Base-by-base conservation (phyloP, 1,140 invertebrate genomes). In the Drosophila parvula region DNA sequence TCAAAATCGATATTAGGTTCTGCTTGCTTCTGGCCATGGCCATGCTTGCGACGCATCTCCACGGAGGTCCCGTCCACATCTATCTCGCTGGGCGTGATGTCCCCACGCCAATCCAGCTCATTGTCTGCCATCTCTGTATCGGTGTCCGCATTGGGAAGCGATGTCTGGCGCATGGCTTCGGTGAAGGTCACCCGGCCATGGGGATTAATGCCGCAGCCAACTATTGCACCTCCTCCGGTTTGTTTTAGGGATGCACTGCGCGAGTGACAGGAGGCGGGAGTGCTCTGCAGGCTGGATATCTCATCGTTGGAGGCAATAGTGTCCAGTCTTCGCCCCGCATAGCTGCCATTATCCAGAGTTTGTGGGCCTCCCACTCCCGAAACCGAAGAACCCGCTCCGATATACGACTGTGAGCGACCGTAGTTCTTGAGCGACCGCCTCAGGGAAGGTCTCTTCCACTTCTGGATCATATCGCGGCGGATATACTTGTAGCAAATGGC, bases 1-100 rank as follows among this genome's bases (percentile, higher is more conserved):
- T 99, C 98, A 92, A 99, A 97, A 92, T 99, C 98, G 68, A 99
- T 97, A 84, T 97, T 98, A 0, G 98, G 98, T 90, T 99, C 98
- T 48, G 96, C 94, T 68, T 96, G 95, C 36, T 92, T 92, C 45
- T 88, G 83, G 9, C 47, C 70, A 59, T 91, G 75, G 4, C 74
- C 92, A 50, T 93, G 81, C 70, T 95, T 95, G 47, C 94, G 94
- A 12, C 94, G 92, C 50, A 96, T 92, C 79, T 95, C 94, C 10
- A 95, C 94, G 50, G 93, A 94, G 74, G 94, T 95, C 3, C 94
- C 94, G 60, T 95, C 95, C 28, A 95, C 94, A 50, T 95, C 94
- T 6, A 95, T 93, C 58, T 92, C 91, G 50, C 85, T 91, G 44
- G 90, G 80, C 16, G 84, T 78, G 14, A 77, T 69, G 11, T 91